Base-by-base conservation (phyloP, 2,888 invertebrate genomes). In the Sialis fuliginosa region DNA sequence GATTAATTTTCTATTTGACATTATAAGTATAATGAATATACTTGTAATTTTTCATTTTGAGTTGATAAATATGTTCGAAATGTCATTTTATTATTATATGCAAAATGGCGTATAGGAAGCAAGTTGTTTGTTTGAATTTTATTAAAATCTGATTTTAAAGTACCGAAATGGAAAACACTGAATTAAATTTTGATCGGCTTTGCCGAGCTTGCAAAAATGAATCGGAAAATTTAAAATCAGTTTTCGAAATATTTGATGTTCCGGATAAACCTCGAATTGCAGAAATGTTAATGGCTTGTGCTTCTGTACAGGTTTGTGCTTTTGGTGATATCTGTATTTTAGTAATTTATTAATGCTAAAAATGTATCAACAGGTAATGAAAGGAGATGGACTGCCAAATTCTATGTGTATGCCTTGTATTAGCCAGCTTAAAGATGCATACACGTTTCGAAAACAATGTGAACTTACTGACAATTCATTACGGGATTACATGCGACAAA, bases 171-270 rank as follows among this genome's bases (percentile, higher is more conserved):
- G 62, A 63, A 46, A 50, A 52, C 44, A 53, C 53, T 47, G 52
- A 55, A 39, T 56, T 57, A 49, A 60, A 63, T 57, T 54, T 65
- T 40, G 59, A 57, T 48, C 58, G 60, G 48, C 60, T 64, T 47
- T 67, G 67, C 54, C 56, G 67, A 42, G 59, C 65, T 40, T 67
- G 67, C 54, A 63, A 63, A 53, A 55, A 54, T 49, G 60, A 62
- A 48, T 54, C 59, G 9, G 52, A 56, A 7, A 57, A 60, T 37
- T 61, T 66, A 63, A 57, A 57, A 50, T 59, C 61, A 9, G 53
- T 66, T 46, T 66, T 63, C 54, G 58, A 60, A 48, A 57, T 54
- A 45, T 54, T 53, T 48, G 59, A 60, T 55, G 55, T 55, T 50
- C 52, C 54, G 43, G 55, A 54, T n/a, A 34, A 8, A 9, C 31